Conservation (phyloP, 2,797 vertebrate genomes). For the Halcyon smyrnensis region DNA sequence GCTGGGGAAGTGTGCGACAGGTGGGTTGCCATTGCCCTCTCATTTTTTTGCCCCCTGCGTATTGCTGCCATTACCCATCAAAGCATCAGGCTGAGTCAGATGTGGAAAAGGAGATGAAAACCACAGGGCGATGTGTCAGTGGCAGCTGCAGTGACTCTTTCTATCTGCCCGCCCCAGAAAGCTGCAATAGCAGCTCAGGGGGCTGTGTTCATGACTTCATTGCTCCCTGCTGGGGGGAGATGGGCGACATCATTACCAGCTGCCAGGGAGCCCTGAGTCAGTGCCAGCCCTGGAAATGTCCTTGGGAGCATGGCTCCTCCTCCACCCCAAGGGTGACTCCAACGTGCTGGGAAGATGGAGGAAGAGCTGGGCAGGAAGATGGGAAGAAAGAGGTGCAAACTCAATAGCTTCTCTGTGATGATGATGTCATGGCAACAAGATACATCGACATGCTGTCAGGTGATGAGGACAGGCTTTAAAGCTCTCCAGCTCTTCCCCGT, state of each 20-base stretch:
- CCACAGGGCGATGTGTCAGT: neutral
- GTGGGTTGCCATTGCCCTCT: neutral
- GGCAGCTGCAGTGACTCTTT: neutral
- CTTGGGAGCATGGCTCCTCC: neutral
- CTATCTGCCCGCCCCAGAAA: neutral
- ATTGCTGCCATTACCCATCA: constrained; percentile 4
- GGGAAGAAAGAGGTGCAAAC: neutral
- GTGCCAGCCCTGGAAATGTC: neutral
- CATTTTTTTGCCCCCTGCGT: neutral
- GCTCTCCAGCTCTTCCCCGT: neutral
- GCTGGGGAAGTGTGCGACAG: neutral
- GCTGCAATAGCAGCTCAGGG: neutral
- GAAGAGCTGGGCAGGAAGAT: neutral
- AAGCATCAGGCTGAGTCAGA: neutral
- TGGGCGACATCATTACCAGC: neutral
- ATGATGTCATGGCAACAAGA: constrained; percentile 24
- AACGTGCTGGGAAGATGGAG: neutral
- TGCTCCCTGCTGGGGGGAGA: neutral
- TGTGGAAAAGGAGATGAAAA: neutral
- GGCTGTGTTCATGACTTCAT: neutral
- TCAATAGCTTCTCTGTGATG: neutral
- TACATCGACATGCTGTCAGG: neutral
- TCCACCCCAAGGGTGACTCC: neutral
- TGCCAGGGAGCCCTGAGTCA: neutral
- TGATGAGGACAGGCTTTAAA: constrained; percentile 14